Base-by-base conservation (phyloP, 1,140 invertebrate genomes). In the Eueides isabella region DNA sequence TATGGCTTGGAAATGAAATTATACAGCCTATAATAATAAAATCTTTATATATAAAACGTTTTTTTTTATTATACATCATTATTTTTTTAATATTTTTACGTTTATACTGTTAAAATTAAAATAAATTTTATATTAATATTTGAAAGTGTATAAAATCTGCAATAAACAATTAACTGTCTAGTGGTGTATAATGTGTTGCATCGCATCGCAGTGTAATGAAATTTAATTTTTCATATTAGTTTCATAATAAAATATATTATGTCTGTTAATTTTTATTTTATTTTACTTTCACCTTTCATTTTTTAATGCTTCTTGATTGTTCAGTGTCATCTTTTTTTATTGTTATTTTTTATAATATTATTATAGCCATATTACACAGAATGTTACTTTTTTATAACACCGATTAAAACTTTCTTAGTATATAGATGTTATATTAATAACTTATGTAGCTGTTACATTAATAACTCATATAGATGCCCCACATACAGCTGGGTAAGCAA, bases 241-340 rank as follows among this genome's bases (percentile, higher is more conserved):
- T 63, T 31, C 31, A 23, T 64, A 61, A 63, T 71, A 61, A 71
- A 71, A 63, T 35, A 61, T 55, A 55, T 5, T 2, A 23, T 12
- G 1, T 23, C 23, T 55, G 7, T 55, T 55, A 55, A 16, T 62
- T 71, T 35, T 71, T 71, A 29, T 63, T 62, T 62, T 41, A 62
- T 71, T 71, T 62, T 62, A 71, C 33, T 72, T 65, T 72, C 48
- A 26, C 30, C 48, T 61, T 14, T 69, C 29, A 61, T 55, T 72
- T 72, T 33, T 66, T 65, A 65, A 72, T 66, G 63, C 48, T 55
- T 55, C n/a, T 55, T 55, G 48, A 12, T 55, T 55, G 23, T 23
- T 55, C 19, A 55, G 3, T 55, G 48, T 55, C 19, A 55, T 26
- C 26, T 23, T 55, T 23, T 48, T 55, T 55, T 55, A 26, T 55